Conservation (phyloP, 1,140 invertebrate genomes). For the Belonocnema kinseyi region DNA sequence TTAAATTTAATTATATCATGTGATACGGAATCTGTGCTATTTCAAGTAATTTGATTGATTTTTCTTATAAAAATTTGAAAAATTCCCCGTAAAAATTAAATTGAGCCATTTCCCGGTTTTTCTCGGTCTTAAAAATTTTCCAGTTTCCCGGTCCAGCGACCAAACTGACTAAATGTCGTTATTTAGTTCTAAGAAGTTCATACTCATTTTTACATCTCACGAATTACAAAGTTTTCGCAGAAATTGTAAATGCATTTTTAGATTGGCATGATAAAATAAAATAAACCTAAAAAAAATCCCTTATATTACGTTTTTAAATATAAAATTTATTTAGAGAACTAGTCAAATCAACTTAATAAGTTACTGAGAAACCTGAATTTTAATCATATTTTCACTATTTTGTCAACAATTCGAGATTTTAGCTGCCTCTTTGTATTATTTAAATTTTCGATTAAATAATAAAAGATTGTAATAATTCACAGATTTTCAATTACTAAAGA, state of each 20-base stretch:
- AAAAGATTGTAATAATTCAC: too few relatives aligned
- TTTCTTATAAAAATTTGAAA: too few relatives aligned
- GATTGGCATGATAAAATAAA: constrained; percentile 82
- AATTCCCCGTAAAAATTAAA: too few relatives aligned
- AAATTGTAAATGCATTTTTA: constrained; percentile 79
- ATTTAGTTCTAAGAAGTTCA: constrained; percentile 76
- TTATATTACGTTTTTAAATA: not conserved
- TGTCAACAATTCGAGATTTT: not conserved
- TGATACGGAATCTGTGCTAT: too few relatives aligned
- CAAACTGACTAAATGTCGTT: constrained; percentile 74
- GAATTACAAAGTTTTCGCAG: too few relatives aligned
- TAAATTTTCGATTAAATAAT: too few relatives aligned
- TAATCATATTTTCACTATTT: not conserved
- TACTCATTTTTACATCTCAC: too few relatives aligned
- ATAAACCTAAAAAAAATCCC: constrained; percentile 73
- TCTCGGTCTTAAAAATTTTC: not conserved
- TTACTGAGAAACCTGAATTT: not conserved
- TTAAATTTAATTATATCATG: not conserved
- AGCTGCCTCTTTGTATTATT: not conserved
- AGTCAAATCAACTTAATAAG: constrained; percentile 67
- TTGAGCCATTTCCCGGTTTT: too few relatives aligned
- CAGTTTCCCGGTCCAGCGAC: constrained; percentile 12
- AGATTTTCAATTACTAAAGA: too few relatives aligned
- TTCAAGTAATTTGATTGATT: too few relatives aligned
- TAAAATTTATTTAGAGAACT: not conserved